phyloP scores from a whole-genome alignment of 2,888 invertebrate genomes.

The Xestia ashworthii region DNA sequence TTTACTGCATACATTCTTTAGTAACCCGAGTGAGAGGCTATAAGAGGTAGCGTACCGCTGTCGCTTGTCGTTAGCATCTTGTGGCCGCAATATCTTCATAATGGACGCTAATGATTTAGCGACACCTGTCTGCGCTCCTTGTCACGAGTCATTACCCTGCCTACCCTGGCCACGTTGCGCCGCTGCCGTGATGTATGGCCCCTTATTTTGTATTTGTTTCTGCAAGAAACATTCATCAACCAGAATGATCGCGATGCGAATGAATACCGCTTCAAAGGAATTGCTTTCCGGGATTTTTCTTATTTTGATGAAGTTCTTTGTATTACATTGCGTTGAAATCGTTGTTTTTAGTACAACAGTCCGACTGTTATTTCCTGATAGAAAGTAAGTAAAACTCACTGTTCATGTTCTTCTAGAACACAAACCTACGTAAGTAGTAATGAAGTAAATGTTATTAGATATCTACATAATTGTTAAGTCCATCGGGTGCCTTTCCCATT shows the following conservation, averaged over 20 bases:
- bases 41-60: background rate
- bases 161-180: background rate
- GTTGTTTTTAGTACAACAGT: conserved; percentile 1
- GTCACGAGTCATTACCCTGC: conserved; percentile 49
- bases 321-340: background rate
- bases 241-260: conserved; percentile 18
- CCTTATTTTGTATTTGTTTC: conserved; percentile 40
- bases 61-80: conserved; percentile 10
- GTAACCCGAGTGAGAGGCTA: background rate
- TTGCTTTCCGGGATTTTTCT: conserved; percentile 14
- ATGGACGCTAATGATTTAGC: conserved; percentile 58
- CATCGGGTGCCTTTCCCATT: background rate
- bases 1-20: background rate
- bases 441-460: conserved; percentile 4
- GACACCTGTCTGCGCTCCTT: conserved; percentile 57
- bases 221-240: conserved; percentile 35
- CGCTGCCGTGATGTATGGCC: conserved; percentile 38
- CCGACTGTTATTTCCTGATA: conserved; percentile 3
- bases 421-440: background rate
- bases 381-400: background rate
- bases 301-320: background rate
- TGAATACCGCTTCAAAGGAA: conserved; percentile 27
- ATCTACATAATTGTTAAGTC: background rate
- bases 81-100: conserved; percentile 19
- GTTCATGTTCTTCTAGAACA: background rate